Evolutionary conservation across 2,113 vertebrate species (phyloP), one percentile per base, ranked within the genome.

Genomic region (Uropsilus gracilis): DNA sequence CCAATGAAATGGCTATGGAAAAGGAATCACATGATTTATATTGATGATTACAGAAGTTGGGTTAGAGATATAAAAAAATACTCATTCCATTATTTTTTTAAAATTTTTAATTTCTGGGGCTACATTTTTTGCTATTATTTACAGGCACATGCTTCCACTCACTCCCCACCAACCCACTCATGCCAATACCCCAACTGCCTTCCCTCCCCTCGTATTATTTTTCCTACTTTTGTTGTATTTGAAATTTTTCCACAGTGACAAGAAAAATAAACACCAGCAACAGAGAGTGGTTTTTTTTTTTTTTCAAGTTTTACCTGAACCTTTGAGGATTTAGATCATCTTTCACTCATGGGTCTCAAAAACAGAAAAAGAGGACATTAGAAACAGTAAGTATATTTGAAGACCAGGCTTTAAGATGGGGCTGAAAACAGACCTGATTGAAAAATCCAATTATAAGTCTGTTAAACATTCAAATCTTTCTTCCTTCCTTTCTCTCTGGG

Each of bases 241-340:
- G n/a, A n/a, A n/a, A n/a, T n/a, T 78, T 72, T 84, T 78, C 85
- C 64, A 24, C 28, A 64, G 34, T 84, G 26, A n/a, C n/a, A 71
- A 63, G 71, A 61, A 90, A 90, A 75, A 83, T 68, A 87, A 87
- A 92, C 7, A 89, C n/a, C 39, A 66, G 46, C 28, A 89, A 77
- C 14, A 37, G 14, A n/a, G n/a, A n/a, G n/a, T n/a, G n/a, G n/a
- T n/a, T n/a, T n/a, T n/a, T n/a, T n/a, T n/a, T n/a, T 18, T 24
- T 82, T 81, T 42, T 6, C 6, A 68, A 55, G 55, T 90, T 63
- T 63, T 64, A 71, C 39, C 53, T 64, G 32, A 76, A 77, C 0
- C 14, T 63, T 76, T 20, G 69, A 81, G 30, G 37, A 75, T 90
- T 90, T 68, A 81, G 13, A 81, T 61, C 75, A 48, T 30, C 59